Percentiles rank a stretch among this genome's conserved stretches.
phyloP scores from a whole-genome alignment of 92 coral and sea anemone species.

The Zoanthus sansibaricus region DNA sequence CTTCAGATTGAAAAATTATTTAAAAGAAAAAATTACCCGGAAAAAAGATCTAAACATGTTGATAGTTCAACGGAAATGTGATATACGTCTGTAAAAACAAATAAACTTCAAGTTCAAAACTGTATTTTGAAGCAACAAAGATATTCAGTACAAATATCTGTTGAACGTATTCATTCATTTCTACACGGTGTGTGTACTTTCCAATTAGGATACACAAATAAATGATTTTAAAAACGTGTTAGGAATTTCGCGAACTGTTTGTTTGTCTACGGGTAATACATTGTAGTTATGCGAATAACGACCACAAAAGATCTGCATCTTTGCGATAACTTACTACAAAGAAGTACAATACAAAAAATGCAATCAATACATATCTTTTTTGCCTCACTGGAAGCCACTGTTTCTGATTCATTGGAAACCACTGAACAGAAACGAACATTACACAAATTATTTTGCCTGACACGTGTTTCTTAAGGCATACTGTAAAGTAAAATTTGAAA shows the following conservation, averaged over 20 bases:
- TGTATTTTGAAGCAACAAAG: not conserved
- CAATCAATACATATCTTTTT: too few relatives aligned
- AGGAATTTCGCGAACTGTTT: not conserved
- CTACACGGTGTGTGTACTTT: not conserved
- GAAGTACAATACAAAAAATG: not conserved
- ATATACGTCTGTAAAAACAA: not conserved
- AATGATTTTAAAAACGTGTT: slow-evolving; percentile 1
- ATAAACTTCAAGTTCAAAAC: not conserved
- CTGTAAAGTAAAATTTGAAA: not conserved
- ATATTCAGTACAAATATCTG: not conserved
- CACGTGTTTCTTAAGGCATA: not conserved
- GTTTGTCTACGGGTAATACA: not conserved
- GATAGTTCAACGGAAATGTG: not conserved
- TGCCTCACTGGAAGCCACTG: too few relatives aligned
- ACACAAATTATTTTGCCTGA: not conserved
- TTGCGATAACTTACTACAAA: not conserved
- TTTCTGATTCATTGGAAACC: too few relatives aligned
- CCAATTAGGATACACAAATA: not conserved
- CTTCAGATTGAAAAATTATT: not conserved
- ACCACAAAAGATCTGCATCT: not conserved
- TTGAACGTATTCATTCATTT: not conserved
- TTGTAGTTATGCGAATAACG: not conserved
- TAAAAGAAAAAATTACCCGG: not conserved
- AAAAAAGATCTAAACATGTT: not conserved
- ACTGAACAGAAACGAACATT: too few relatives aligned